Percentiles rank a stretch among this genome's conserved stretches.
These are phyloP conservation scores for Musca vetustissima DNA, from an alignment of 1,140 invertebrate genomes.

Conservation along the genomic window DNA sequence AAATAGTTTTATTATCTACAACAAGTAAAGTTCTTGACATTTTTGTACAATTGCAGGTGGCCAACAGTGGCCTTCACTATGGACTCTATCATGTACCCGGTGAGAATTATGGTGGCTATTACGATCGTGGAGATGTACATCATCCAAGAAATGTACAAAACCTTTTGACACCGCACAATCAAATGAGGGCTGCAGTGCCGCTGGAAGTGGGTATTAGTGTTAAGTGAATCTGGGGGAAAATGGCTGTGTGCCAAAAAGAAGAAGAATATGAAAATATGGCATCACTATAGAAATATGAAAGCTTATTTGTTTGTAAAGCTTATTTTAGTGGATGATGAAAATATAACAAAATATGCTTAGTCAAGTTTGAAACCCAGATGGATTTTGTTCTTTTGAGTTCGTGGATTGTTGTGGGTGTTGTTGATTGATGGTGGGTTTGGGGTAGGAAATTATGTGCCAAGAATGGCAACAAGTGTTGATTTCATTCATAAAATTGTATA, in stretches of 20 bases:
- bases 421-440: background rate
- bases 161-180: slow-evolving; percentile 31
- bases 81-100: slow-evolving; percentile 51
- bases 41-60: slow-evolving; percentile 36
- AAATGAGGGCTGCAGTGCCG: background rate
- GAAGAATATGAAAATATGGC: background rate
- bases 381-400: background rate
- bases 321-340: no score
- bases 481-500: slow-evolving; percentile 10
- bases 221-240: background rate
- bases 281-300: slow-evolving; percentile 1
- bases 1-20: background rate
- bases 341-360: background rate
- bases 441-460: background rate
- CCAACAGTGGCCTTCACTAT: slow-evolving; percentile 51
- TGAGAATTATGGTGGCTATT: slow-evolving; percentile 46
- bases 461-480: slow-evolving; percentile 26
- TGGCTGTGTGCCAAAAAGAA: no score
- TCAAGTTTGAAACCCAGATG: background rate
- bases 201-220: background rate
- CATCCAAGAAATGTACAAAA: slow-evolving; percentile 48
- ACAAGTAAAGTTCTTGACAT: slow-evolving; percentile 4
- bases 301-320: background rate
- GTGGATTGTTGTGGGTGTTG: background rate
- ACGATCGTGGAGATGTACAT: slow-evolving; percentile 48